These are phyloP conservation scores for Callochromis pleurospilus DNA, from an alignment of 2,113 vertebrate species.

Conservation along the genomic window DNA sequence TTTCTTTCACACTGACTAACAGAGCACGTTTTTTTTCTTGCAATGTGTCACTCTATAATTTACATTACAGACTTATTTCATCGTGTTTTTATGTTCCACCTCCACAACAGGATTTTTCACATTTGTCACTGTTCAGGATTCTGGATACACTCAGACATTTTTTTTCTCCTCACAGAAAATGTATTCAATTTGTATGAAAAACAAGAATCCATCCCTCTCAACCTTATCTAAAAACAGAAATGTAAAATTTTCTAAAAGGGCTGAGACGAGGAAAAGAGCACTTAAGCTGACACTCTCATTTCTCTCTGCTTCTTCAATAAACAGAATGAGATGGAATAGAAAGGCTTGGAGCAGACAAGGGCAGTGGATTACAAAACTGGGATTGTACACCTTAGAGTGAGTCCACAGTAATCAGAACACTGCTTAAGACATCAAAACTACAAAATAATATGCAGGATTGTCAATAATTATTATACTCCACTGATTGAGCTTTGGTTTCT, in stretches of 20 bases:
- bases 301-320: background rate
- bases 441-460: background rate
- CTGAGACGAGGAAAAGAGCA: background rate
- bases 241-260: background rate
- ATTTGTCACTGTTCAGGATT: background rate
- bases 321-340: background rate
- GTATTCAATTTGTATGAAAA: background rate
- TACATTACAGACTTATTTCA: background rate
- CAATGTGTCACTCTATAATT: background rate
- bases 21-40: background rate
- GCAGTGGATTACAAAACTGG: background rate
- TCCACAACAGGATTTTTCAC: background rate
- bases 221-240: background rate
- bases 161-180: background rate
- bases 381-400: background rate
- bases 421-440: background rate
- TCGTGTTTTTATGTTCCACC: background rate
- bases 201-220: background rate
- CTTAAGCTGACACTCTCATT: background rate
- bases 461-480: background rate
- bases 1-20: background rate
- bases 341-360: background rate
- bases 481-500: background rate
- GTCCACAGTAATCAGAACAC: background rate
- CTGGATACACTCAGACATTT: background rate